phyloP scores from a whole-genome alignment of 2,113 vertebrate species.

The Cottus gobio region DNA sequence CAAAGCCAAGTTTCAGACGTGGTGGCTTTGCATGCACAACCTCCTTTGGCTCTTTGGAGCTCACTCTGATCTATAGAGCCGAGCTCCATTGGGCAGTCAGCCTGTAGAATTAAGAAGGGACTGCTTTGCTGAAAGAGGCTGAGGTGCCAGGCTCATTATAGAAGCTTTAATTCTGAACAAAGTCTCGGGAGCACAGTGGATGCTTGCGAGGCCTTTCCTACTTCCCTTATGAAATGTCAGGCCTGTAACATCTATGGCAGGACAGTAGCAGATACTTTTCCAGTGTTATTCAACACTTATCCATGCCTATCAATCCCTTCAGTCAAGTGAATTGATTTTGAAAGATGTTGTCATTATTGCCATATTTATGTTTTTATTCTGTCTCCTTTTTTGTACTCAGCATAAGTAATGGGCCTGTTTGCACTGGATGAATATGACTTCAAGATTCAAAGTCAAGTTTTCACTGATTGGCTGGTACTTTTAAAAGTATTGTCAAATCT shows the following conservation, averaged over 20 bases:
- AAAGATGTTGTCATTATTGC: constrained; percentile 21
- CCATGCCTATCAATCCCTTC: constrained; percentile 30
- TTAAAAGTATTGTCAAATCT: constrained; percentile 36
- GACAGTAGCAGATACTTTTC: constrained; percentile 23
- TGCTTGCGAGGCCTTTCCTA: constrained; percentile 33
- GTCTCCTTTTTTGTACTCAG: constrained; percentile 16
- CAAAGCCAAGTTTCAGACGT: constrained; percentile 7
- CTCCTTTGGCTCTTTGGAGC: constrained; percentile 23
- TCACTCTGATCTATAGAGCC: constrained; percentile 26
- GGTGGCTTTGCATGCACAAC: constrained; percentile 49
- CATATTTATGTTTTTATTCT: constrained; percentile 34
- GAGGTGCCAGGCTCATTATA: constrained; percentile 20
- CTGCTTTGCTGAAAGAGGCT: constrained; percentile 29
- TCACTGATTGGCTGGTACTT: constrained; percentile 3
- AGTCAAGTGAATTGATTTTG: constrained; percentile 33
- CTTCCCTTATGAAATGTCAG: constrained; percentile 30
- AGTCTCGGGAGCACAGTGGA: constrained; percentile 30
- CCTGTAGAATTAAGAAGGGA: constrained; percentile 24
- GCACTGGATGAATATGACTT: constrained; percentile 31
- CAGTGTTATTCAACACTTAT: constrained; percentile 35
- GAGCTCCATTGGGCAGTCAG: constrained; percentile 38
- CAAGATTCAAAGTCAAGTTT: constrained; percentile 12
- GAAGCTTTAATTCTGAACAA: constrained; percentile 22
- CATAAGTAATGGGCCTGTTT: constrained; percentile 21
- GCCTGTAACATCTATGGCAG: constrained; percentile 27